A percentile compares a stretch with the other conserved stretches of the same genome.
Conservation (phyloP, 2,113 vertebrate species). For the Muntiacus muntjak region DNA sequence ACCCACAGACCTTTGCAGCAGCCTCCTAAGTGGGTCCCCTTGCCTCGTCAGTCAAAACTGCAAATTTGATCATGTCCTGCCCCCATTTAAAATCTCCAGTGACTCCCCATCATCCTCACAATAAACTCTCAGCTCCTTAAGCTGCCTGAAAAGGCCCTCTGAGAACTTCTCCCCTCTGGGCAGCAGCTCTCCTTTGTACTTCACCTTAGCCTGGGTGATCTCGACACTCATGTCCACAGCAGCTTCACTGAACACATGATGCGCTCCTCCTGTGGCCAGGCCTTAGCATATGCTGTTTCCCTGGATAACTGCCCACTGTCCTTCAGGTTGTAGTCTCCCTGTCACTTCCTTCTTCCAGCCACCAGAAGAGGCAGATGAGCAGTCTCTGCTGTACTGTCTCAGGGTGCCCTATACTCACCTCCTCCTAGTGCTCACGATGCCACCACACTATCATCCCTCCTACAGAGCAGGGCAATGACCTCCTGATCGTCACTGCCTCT, state of each 20-base stretch:
- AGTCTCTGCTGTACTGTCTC: not conserved
- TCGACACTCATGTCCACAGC: not conserved
- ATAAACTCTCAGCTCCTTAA: not conserved
- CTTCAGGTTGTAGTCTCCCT: not conserved
- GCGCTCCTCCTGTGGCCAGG: not conserved
- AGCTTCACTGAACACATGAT: not conserved
- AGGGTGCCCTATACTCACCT: not conserved
- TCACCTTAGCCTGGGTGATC: not conserved
- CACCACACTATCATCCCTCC: not conserved
- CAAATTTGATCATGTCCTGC: not conserved
- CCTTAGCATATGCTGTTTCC: not conserved
- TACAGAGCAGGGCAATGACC: not conserved
- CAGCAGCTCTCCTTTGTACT: not conserved
- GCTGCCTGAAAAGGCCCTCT: not conserved
- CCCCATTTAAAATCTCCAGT: not conserved
- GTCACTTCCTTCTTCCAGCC: not conserved
- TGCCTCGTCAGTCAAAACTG: not conserved
- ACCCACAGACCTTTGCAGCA: not conserved
- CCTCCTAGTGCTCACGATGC: not conserved
- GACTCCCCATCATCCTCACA: not conserved
- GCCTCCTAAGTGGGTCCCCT: not conserved
- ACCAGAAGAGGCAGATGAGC: not conserved
- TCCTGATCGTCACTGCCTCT: not conserved
- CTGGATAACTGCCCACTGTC: not conserved
- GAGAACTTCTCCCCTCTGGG: not conserved